Evolutionary conservation across 2,113 vertebrate genomes (phyloP), one percentile per base, ranked within the genome.

Genomic region (Gallinago paraguaiae): DNA sequence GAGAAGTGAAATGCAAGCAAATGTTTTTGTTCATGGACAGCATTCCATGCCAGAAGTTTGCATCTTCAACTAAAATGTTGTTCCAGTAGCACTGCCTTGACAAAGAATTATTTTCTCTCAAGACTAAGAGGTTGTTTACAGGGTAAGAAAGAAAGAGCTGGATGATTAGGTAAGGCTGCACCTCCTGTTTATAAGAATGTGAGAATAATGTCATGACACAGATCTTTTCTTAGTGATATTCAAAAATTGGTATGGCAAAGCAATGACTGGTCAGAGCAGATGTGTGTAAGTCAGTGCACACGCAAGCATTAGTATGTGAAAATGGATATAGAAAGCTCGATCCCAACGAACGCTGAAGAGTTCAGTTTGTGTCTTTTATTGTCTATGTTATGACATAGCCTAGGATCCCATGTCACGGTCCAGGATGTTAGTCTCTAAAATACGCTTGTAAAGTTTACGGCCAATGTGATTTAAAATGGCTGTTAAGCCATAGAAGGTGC

Each of bases 391-490:
- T 53, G 39, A 57, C 50, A 76, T 11, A 54, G 25, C 23, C 25
- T 45, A 72, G 71, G 19, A 74, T 63, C 35, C 56, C n/a, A 33
- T 2, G 5, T 24, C 33, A 30, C 33, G 18, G 20, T 56, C 19
- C 41, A 64, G 25, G 45, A 85, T 63, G 31, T 74, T 74, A 67
- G 30, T 46, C 4, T 86, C 46, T 59, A 63, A 80, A 91, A 94
- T 22, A 74, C 4, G 45, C 30, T 80, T 48, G 30, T 37, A 65
- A 77, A 65, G 6, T 83, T 95, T 93, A 65, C 64, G 46, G 37
- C 4, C 63, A 86, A 67, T 85, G 51, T 94, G 87, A 94, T 85
- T 95, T 96, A 50, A 97, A 96, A 96, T 92, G 86, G 35, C 61
- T 92, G 48, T 84, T 90, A 94, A 91, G 53, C 43, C 53, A 85